Base-by-base conservation (phyloP, 2,113 vertebrate genomes). In the Casuarius casuarius region DNA sequence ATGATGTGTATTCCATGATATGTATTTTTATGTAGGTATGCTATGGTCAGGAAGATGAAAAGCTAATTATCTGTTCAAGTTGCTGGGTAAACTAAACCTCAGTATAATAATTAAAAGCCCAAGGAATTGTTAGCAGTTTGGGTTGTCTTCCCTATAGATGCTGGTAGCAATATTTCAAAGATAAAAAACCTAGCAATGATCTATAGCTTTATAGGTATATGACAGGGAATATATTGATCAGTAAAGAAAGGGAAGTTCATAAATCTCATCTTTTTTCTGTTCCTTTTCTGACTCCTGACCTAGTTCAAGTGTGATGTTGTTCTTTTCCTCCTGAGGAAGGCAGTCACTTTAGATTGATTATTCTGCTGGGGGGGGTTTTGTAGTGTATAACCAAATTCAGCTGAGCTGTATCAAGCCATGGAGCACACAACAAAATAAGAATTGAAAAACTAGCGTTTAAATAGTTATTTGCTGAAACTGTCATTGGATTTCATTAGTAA, bases 231-330 rank as follows among this genome's bases (percentile, higher is more conserved):
- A 28, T 72, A 79, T 75, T 42, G 58, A 87, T 92, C 48, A 70
- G 4, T 54, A 91, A 83, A 70, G 0, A 0, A 87, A 59, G 7
- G 3, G 3, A 19, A 73, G 74, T 80, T 87, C 40, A 82, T 94
- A 83, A 77, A 90, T 93, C 58, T 88, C 23, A 38, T 62, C 48
- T 95, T 82, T 52, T 40, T 92, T 52, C 62, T 70, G 15, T 85
- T 95, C 20, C 48, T 62, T 88, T 52, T 85, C 81, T 87, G 52
- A 82, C 31, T 89, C 89, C 67, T 91, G 87, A 59, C 84, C 71
- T 79, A 40, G 49, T 89, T 91, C 62, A 83, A 87, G 35, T 31
- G 16, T 44, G 29, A 26, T 68, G 28, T 5, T 85, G 42, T 26
- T 92, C 31, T 84, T 89, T 62, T 10, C 20, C 84, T 59, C 44